Base-by-base conservation (phyloP, 2,888 invertebrate genomes). In the Craniophora ligustri region DNA sequence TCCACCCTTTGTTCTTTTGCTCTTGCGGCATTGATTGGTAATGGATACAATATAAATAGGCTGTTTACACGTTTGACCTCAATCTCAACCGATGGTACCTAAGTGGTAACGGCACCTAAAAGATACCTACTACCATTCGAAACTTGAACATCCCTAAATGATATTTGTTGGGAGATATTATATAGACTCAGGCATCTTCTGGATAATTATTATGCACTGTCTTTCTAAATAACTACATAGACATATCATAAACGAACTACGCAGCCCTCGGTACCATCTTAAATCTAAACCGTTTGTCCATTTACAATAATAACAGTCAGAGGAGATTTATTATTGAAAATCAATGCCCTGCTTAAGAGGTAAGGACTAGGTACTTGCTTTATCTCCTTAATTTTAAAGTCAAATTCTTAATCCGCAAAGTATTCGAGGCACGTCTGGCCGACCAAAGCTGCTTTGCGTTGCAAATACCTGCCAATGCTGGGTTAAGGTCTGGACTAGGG, bases 301-400 rank as follows among this genome's bases (percentile, higher is more conserved):
- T 67, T 64, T 61, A 42, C 64, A 67, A 71, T 71, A 78, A 81
- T 70, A 76, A 79, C 73, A 72, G 41, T 47, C 57, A 21, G 18
- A 50, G 62, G 65, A n/a, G n/a, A 70, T 69, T 70, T 65, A 38
- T 74, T 75, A 81, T 83, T 81, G 76, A 82, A 84, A 84, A 82
- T 79, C 84, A 81, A 84, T 83, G 77, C 66, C 62, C 66, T 69
- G 74, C 78, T 81, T 68, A 78, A 78, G 77, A 78, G 73, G 72
- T 75, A 81, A 77, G 78, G 74, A 75, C 26, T 26, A 26, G 26
- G 79, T 70, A 78, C 78, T 80, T 76, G 73, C 78, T 76, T 86
- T 82, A 88, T 85, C 86, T 81, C 63, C 84, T 84, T 85, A 78
- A 89, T 89, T 88, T 88, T 79, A 88, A 89, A 89, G 84, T 88